A percentile compares a stretch with the other conserved stretches of the same genome.
Conservation (phyloP, 2,113 vertebrate species). For the Butorides virescens region DNA sequence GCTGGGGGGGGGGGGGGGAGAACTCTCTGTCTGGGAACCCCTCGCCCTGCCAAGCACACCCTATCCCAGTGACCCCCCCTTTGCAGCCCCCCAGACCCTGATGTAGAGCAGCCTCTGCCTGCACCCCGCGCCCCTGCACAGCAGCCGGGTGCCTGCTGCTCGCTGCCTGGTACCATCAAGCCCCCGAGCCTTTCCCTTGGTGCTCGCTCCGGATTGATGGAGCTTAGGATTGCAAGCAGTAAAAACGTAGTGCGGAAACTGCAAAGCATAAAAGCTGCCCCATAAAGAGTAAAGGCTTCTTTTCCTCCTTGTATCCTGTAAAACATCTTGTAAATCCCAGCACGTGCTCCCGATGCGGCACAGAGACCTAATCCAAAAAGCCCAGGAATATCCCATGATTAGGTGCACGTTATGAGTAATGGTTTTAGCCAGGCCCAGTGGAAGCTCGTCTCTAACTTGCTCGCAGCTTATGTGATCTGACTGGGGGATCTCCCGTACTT, state of each 20-base stretch:
- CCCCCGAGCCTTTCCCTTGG: not conserved
- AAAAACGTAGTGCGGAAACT: not conserved
- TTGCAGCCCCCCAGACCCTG: not conserved
- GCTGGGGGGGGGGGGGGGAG: fast-evolving
- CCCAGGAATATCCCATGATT: not conserved
- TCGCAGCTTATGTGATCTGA: not conserved
- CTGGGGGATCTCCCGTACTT: not conserved
- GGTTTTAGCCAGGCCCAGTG: not conserved
- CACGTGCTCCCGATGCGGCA: not conserved
- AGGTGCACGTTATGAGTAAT: not conserved
- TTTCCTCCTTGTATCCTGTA: not conserved
- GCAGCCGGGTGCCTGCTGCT: not conserved
- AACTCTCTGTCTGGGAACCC: not conserved
- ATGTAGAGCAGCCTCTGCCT: not conserved
- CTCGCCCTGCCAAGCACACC: not conserved
- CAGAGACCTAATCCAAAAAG: not conserved
- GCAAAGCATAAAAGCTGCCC: conserved; percentile 12
- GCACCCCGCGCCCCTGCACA: not conserved
- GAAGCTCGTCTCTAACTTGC: not conserved
- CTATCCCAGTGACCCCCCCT: too few relatives aligned
- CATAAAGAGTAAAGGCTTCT: conserved; percentile 23
- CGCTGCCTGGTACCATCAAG: not conserved
- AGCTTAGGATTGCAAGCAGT: not conserved
- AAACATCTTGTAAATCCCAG: conserved; percentile 15
- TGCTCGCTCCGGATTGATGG: not conserved